These are phyloP conservation scores for Trachelus iudaicus DNA, from an alignment of 2,888 invertebrate species.

Conservation along the genomic window DNA sequence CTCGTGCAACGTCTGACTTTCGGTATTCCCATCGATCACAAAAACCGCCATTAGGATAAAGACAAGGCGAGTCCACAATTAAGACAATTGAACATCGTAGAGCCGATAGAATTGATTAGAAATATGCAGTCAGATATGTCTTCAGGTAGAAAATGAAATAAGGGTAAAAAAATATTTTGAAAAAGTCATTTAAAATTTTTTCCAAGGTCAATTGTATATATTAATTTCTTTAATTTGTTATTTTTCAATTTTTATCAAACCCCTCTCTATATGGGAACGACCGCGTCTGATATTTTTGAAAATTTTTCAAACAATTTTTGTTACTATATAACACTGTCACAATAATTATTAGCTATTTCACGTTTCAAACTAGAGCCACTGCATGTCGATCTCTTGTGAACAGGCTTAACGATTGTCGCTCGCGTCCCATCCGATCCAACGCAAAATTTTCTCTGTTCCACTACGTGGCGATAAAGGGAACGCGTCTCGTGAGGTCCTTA, in stretches of 20 bases:
- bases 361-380: not conserved
- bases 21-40: not conserved
- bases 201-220: too few relatives aligned
- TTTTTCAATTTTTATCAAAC: too few relatives aligned
- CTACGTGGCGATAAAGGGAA: not conserved
- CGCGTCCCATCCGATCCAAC: not conserved
- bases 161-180: too few relatives aligned
- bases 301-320: not conserved
- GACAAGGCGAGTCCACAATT: not conserved
- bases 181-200: too few relatives aligned
- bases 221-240: too few relatives aligned
- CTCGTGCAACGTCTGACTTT: not conserved
- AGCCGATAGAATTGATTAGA: too few relatives aligned
- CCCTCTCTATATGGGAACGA: too few relatives aligned
- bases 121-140: too few relatives aligned
- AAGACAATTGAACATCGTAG: too few relatives aligned
- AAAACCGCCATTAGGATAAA: not conserved
- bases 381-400: not conserved
- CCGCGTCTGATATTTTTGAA: not conserved
- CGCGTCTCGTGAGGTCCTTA: conserved; percentile 28
- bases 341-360: not conserved
- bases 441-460: not conserved
- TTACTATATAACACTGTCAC: not conserved
- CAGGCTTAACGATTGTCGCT: not conserved
- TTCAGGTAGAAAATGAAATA: too few relatives aligned